Base-by-base conservation (phyloP, 1,140 invertebrate genomes). In the Bemisia tabaci region DNA sequence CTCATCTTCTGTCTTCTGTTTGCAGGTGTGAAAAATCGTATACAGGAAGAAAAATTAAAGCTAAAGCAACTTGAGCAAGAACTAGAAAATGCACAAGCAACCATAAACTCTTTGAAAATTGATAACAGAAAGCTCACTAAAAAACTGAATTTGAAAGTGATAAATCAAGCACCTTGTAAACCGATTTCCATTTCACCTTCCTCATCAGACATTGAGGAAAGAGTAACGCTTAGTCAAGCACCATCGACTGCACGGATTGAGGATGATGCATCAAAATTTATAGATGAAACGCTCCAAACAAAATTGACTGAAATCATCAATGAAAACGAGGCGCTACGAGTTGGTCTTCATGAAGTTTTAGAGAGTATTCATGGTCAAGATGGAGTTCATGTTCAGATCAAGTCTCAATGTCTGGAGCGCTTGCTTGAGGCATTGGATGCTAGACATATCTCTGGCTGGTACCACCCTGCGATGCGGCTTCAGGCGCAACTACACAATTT, bases 381-480 rank as follows among this genome's bases (percentile, higher is more conserved):
- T 78, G 79, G 83, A 83, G 74, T 74, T 72, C 76, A 0, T n/a
- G 76, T 79, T 33, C 71, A 68, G 59, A 80, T 83, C 65, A 82
- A 83, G 64, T 85, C 83, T 1, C 75, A 79, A 64, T 80, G 81
- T 26, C 74, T 86, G 68, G 84, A 86, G 71, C 77, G 78, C 67
- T 72, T 87, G 39, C 70, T 87, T 12, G 78, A 82, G 70, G 83
- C 84, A 48, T 79, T 90, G 75, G 86, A 88, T 72, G 81, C 83
- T 1, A 79, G 87, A 58, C 85, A 87, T 73, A 76, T 85, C 21
- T 82, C 85, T 58, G 87, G 87, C 11, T 89, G 87, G 86, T 88
- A 87, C 73, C 85, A 87, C 71, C 85, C 87, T 22, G 86, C 86
- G 1, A 88, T 88, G 85, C 77, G 85, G 71, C 79, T 87, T 12